Evolutionary conservation across 1,140 invertebrate species (phyloP).

Genomic region (Drosophila bocqueti): DNA sequence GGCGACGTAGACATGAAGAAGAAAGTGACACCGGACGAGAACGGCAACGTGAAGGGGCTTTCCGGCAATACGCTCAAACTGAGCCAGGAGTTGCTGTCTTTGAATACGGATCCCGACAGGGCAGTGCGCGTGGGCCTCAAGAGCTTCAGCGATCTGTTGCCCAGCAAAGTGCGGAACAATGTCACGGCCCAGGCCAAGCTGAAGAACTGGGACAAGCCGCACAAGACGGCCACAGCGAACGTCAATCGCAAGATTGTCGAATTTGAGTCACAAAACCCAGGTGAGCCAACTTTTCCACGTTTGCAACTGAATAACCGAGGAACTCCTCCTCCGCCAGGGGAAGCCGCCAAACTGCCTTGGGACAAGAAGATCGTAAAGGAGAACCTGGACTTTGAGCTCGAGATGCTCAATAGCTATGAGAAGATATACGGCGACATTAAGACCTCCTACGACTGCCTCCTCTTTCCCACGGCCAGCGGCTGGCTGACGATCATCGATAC

Average conservation of each 20-base stretch:
- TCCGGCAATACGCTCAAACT: constrained; percentile 93
- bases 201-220: constrained; percentile 93
- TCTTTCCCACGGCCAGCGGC: constrained; percentile 93
- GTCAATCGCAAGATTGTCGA: constrained; percentile 90
- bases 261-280: constrained; percentile 88
- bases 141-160: constrained; percentile 94
- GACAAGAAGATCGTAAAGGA: constrained; percentile 95
- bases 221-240: constrained; percentile 92
- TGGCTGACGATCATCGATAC: constrained; percentile 86
- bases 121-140: constrained; percentile 95
- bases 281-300: constrained; percentile 25
- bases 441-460: constrained; percentile 96
- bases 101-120: constrained; percentile 86
- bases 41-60: constrained; percentile 93
- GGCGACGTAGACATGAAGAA: constrained; percentile 97
- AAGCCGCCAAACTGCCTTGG: constrained; percentile 72
- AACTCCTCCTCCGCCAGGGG: constrained; percentile 12
- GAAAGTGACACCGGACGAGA: constrained; percentile 89
- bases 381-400: constrained; percentile 94
- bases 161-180: constrained; percentile 92
- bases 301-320: neutral
- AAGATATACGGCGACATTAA: constrained; percentile 95
- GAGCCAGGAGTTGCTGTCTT: constrained; percentile 52
- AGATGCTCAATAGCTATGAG: constrained; percentile 93
- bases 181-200: constrained; percentile 94